phyloP scores from a whole-genome alignment of 1,140 invertebrate genomes.

The Drosophila triauraria region DNA sequence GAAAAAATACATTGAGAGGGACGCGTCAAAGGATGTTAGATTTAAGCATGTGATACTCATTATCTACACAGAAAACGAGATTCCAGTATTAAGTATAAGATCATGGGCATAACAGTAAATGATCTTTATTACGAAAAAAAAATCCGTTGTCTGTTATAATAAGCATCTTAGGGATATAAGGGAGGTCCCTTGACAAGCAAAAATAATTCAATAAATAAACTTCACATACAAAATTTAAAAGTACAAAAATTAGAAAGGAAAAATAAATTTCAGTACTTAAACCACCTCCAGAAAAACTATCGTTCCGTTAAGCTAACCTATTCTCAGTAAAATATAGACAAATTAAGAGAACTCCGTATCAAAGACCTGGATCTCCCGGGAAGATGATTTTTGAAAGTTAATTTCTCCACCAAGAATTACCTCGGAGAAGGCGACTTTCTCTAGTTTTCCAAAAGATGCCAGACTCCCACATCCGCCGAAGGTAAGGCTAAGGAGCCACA shows the following conservation, averaged over 20 bases:
- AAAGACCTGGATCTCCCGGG: constrained; percentile 5
- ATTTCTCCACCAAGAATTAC: constrained; percentile 17
- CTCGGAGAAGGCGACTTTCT: constrained; percentile 4
- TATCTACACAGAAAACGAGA: not conserved
- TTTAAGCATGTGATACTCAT: constrained; percentile 2
- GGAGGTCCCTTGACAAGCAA: too few relatives aligned
- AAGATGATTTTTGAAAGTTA: constrained; percentile 9
- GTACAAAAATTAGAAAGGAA: too few relatives aligned
- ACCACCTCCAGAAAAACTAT: too few relatives aligned
- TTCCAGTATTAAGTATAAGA: not conserved
- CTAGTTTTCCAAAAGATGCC: too few relatives aligned
- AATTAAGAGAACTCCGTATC: constrained; percentile 29
- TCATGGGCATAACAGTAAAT: not conserved
- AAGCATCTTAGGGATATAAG: too few relatives aligned
- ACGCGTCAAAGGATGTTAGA: not conserved
- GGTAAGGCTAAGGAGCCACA: too few relatives aligned
- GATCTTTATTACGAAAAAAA: not conserved
- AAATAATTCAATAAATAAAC: too few relatives aligned
- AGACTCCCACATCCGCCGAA: too few relatives aligned
- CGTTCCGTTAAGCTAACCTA: constrained; percentile 6
- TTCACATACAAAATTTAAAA: too few relatives aligned
- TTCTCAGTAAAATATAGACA: constrained; percentile 3
- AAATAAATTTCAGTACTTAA: too few relatives aligned
- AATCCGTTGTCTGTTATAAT: not conserved
- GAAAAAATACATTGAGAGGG: not conserved